These are phyloP conservation scores for Nipponacmea schrenckii DNA, from an alignment of 2,888 invertebrate genomes.

Conservation along the genomic window DNA sequence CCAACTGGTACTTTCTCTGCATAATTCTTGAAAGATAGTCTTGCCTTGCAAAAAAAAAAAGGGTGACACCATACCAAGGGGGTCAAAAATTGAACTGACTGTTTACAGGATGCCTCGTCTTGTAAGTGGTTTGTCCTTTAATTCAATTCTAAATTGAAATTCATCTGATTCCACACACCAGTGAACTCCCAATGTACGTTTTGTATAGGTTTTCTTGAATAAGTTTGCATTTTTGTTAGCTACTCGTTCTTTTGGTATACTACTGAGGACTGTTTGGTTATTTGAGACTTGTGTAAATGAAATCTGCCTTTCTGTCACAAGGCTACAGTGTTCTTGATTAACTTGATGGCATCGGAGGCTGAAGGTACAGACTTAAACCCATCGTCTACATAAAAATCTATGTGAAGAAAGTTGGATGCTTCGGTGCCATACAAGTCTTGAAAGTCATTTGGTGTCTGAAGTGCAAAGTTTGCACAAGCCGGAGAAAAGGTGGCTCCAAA, in stretches of 20 bases:
- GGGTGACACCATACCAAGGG: conserved; percentile 15
- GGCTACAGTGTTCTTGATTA: neutral
- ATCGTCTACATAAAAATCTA: conserved; percentile 14
- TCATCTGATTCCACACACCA: conserved; percentile 25
- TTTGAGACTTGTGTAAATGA: conserved; percentile 4
- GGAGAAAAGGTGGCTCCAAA: conserved; percentile 27
- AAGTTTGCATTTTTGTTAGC: conserved; percentile 3
- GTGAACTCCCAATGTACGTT: conserved; percentile 28
- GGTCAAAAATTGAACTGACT: conserved; percentile 11
- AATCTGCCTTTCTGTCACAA: neutral
- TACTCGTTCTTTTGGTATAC: conserved; percentile 1
- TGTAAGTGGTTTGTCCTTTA: too few relatives aligned
- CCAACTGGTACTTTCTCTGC: conserved; percentile 6
- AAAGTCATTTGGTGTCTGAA: neutral
- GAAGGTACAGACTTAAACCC: conserved; percentile 9
- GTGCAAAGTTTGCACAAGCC: conserved; percentile 10
- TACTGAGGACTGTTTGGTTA: neutral
- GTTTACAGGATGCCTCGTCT: too few relatives aligned
- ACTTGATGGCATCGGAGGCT: neutral
- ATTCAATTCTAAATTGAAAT: conserved; percentile 20
- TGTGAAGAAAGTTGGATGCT: neutral
- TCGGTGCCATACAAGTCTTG: neutral
- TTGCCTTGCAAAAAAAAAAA: conserved; percentile 10
- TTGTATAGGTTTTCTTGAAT: conserved; percentile 11
- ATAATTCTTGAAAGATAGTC: conserved; percentile 6